phyloP scores from a whole-genome alignment of 2,888 invertebrate genomes.

The Ptycholaimellus sp. region DNA sequence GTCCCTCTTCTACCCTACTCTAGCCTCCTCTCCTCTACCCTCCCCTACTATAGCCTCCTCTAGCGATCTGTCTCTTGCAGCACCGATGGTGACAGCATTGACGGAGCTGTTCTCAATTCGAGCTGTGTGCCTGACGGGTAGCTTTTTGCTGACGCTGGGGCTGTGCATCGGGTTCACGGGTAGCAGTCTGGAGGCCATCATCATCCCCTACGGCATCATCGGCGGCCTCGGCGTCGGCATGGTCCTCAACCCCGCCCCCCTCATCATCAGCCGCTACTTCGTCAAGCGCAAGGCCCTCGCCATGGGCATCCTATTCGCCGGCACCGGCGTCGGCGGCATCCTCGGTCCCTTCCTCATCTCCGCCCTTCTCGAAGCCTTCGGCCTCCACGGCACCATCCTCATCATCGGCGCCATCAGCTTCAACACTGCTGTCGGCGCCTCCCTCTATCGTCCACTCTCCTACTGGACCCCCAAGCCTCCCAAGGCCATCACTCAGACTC shows the following conservation, averaged over 20 bases:
- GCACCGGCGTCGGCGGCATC: conserved; percentile 2
- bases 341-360: conserved; percentile 1
- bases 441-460: conserved; percentile 4
- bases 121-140: not conserved
- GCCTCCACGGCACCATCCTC: not conserved
- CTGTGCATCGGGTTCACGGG: not conserved
- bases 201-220: conserved; percentile 1
- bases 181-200: not conserved
- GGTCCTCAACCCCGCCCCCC: not conserved
- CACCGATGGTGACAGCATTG: conserved; percentile 1
- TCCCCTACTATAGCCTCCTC: too few relatives aligned
- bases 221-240: conserved; percentile 2
- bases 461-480: not conserved
- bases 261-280: conserved; percentile 5
- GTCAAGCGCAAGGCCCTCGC: conserved; percentile 3
- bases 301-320: conserved; percentile 4
- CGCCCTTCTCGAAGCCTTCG: not conserved
- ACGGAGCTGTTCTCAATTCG: conserved; percentile 3
- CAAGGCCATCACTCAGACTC: too few relatives aligned
- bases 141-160: not conserved
- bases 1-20: too few relatives aligned
- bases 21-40: too few relatives aligned
- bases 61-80: too few relatives aligned
- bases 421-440: not conserved
- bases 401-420: conserved; percentile 2